phyloP scores from a whole-genome alignment of 2,888 invertebrate species.

The Halocaridina rubra region DNA sequence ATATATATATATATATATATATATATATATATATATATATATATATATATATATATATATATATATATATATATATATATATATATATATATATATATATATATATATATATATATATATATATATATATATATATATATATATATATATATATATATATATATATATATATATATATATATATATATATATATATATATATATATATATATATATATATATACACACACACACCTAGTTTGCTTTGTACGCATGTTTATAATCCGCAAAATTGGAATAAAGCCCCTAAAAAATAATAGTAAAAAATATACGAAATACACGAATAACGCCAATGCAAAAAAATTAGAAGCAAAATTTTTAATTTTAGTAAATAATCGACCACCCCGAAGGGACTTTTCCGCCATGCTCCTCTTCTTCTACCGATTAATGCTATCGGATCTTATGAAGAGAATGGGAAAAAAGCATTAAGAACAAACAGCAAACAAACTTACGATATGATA shows the following conservation, averaged over 20 bases:
- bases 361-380: too few relatives aligned
- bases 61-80: background rate
- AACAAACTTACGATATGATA: too few relatives aligned
- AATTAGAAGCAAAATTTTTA: background rate
- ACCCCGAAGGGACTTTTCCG: too few relatives aligned
- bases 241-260: background rate
- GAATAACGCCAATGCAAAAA: background rate
- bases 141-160: constrained; percentile 3
- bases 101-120: background rate
- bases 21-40: constrained; percentile 14
- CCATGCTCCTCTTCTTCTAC: background rate
- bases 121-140: background rate
- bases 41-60: background rate
- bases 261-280: background rate
- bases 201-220: constrained; percentile 3
- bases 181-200: background rate
- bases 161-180: background rate
- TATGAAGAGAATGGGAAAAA: too few relatives aligned
- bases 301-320: too few relatives aligned
- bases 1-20: background rate
- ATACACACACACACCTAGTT: background rate
- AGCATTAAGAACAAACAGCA: too few relatives aligned
- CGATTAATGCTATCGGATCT: too few relatives aligned
- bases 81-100: background rate
- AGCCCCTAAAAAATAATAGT: background rate